phyloP scores from a whole-genome alignment of 2,797 vertebrate genomes.

The Micrastur ruficollis region DNA sequence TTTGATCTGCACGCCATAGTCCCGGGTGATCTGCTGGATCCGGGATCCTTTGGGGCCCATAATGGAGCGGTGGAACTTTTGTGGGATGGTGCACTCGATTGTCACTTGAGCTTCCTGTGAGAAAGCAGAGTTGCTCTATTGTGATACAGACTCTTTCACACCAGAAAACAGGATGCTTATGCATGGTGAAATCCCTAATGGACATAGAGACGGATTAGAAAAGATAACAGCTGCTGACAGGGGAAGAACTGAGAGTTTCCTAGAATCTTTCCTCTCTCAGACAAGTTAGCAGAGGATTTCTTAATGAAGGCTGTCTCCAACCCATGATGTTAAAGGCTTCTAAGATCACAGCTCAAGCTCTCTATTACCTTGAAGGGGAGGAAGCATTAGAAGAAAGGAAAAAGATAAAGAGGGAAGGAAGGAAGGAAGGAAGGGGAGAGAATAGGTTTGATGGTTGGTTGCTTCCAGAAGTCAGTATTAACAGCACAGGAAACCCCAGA shows the following conservation, averaged over 20 bases:
- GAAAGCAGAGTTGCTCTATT: neutral
- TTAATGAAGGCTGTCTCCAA: neutral
- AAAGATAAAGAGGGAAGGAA: neutral
- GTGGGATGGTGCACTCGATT: conserved; percentile 91
- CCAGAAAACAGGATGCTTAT: neutral
- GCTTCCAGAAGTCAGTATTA: neutral
- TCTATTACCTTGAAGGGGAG: neutral
- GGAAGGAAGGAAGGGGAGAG: neutral
- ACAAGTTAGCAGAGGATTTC: neutral
- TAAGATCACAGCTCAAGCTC: neutral
- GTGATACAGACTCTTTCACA: neutral
- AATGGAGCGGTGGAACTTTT: conserved; percentile 95
- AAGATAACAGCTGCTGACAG: neutral
- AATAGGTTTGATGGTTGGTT: neutral
- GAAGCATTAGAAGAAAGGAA: neutral
- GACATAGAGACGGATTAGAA: neutral
- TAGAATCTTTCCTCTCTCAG: neutral
- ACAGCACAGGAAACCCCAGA: neutral
- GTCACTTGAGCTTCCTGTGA: conserved; percentile 93
- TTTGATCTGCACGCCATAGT: conserved; percentile 94
- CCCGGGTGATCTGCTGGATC: conserved; percentile 96
- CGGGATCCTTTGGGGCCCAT: conserved; percentile 97
- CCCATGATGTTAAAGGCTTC: neutral
- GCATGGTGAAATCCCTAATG: neutral
- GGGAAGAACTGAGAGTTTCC: neutral